phyloP scores from a whole-genome alignment of 2,888 invertebrate genomes.

The Drosophila anomalata region DNA sequence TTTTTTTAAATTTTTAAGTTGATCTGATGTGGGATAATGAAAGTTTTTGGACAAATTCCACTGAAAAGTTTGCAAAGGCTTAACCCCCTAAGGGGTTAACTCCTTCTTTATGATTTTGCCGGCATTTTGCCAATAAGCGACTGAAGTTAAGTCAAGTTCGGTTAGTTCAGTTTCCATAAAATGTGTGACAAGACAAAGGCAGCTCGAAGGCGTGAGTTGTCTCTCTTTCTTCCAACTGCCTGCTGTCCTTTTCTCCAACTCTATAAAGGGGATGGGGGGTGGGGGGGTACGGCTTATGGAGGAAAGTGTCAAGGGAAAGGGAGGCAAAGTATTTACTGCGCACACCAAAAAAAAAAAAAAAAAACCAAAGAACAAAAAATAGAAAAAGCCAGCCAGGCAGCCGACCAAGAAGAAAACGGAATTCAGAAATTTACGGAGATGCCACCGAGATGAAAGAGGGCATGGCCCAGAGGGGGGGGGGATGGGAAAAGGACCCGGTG shows the following conservation, averaged over 20 bases:
- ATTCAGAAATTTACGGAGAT: conserved; percentile 26
- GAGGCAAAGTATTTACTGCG: conserved; percentile 38
- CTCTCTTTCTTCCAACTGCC: conserved; percentile 15
- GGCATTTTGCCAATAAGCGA: conserved; percentile 4
- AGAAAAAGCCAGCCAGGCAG: not conserved
- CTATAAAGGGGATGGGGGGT: not conserved
- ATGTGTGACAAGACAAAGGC: conserved; percentile 43
- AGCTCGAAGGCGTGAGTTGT: conserved; percentile 39
- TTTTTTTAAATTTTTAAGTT: not conserved
- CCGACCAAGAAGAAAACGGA: conserved; percentile 24
- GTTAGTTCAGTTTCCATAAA: conserved; percentile 18
- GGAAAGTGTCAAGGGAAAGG: not conserved
- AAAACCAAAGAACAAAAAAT: not conserved
- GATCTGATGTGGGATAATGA: not conserved
- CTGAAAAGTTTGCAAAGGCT: not conserved
- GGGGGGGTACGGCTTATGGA: not conserved
- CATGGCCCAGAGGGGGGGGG: conserved; percentile 18
- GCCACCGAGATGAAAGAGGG: conserved; percentile 29
- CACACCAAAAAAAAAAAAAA: conserved; percentile 39
- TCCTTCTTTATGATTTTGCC: conserved; percentile 3
- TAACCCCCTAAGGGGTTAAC: not conserved
- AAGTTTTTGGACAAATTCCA: not conserved
- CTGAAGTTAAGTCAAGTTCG: conserved; percentile 13
- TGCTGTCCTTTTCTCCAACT: not conserved
- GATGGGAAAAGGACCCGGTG: conserved; percentile 18